These are phyloP conservation scores for Drosophila murphyi DNA, from an alignment of 1,140 invertebrate species.

Conservation along the genomic window DNA sequence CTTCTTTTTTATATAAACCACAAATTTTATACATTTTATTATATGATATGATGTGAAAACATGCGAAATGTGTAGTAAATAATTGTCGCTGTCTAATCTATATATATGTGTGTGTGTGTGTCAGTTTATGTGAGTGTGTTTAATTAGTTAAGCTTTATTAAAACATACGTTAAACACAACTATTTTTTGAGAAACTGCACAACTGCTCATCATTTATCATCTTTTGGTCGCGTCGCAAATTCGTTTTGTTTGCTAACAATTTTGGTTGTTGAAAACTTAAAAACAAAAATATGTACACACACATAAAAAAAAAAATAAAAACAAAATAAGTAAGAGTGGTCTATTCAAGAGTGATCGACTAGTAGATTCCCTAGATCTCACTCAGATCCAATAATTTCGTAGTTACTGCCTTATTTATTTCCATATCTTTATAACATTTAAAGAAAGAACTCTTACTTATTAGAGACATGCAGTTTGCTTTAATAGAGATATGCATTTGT, in stretches of 20 bases:
- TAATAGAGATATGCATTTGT: no score
- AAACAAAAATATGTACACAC: slow-evolving; percentile 6
- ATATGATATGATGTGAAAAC: slow-evolving; percentile 52
- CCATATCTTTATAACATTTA: no score
- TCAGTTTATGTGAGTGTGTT: slow-evolving; percentile 39
- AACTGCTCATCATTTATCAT: slow-evolving; percentile 79
- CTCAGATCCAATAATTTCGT: no score
- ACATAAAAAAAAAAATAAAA: slow-evolving; percentile 1
- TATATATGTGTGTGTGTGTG: slow-evolving; percentile 5
- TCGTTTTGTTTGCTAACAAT: slow-evolving; percentile 44
- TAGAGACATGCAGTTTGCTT: no score
- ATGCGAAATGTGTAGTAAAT: slow-evolving; percentile 40
- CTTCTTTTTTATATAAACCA: slow-evolving; percentile 71
- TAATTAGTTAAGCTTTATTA: slow-evolving; percentile 82
- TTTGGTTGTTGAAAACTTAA: slow-evolving; percentile 22
- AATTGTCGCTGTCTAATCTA: neutral
- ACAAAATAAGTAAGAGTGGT: neutral
- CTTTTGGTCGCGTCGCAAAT: slow-evolving; percentile 64
- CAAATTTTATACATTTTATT: slow-evolving; percentile 75
- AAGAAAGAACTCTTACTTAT: no score
- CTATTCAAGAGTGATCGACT: neutral
- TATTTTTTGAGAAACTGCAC: slow-evolving; percentile 68
- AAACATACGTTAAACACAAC: slow-evolving; percentile 70
- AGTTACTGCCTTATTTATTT: no score
- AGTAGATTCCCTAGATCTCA: neutral